Evolutionary conservation across 2,888 invertebrate genomes (phyloP), one percentile per base, ranked within the genome.

Genomic region (Lysandra bellargus): DNA sequence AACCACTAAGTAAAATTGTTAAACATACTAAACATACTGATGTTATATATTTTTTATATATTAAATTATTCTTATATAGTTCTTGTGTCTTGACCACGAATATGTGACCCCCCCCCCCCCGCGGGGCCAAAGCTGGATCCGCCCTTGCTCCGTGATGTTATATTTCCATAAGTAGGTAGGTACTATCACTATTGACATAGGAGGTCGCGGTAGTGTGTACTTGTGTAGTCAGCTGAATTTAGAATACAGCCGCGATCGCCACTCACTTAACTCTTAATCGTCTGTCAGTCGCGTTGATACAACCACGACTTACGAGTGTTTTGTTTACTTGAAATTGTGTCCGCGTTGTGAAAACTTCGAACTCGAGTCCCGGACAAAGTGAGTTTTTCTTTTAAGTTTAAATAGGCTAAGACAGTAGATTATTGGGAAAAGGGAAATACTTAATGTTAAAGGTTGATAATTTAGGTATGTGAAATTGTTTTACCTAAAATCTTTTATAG

Each of bases 231-330:
- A 76, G 76, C 53, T 76, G 53, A 76, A 76, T 76, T 57, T 76
- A 76, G 57, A 53, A 49, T 74, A 75, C 75, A 30, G 76, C 57
- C 57, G 17, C 76, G 33, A 30, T 76, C 76, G 14, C 76, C 76
- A 76, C 30, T 76, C 76, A 57, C 76, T 57, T 23, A n/a, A 23
- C 61, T 23, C 23, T 74, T 76, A 76, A 76, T 76, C 76, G 76
- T 33, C 30, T 17, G 76, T 76, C 53, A 76, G 76, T 57, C 57
- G 76, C 33, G 76, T 76, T 76, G 30, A 75, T 49, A 75, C 57
- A 57, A 76, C 53, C 49, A 57, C 76, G 53, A 49, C 49, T 49
- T 9, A 49, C 9, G 49, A 53, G 76, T 30, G 76, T 69, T 69
- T 69, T 69, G 69, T 33, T 69, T 69, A 69, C 69, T 69, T 69